Conservation (phyloP, 1,140 invertebrate genomes). For the Oedothorax gibbosus region DNA sequence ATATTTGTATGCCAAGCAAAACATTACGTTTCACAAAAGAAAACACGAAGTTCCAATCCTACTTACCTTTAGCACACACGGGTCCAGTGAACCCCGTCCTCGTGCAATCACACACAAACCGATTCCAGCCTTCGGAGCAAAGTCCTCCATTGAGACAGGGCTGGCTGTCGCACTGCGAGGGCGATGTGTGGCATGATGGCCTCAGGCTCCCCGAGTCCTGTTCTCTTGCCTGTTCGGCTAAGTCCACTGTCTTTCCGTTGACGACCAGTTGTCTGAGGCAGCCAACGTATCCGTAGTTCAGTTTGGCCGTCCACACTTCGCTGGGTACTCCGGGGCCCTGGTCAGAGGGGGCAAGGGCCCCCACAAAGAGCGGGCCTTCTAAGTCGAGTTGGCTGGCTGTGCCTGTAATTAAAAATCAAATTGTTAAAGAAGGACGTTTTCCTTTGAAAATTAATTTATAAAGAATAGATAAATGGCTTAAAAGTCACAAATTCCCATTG, state of each 20-base stretch:
- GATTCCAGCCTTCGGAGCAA: constrained; percentile 95
- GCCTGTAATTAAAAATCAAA: constrained; percentile 67
- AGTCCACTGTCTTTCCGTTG: constrained; percentile 90
- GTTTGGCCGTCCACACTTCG: constrained; percentile 89
- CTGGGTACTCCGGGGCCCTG: constrained; percentile 78
- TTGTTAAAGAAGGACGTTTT: not conserved
- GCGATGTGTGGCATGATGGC: constrained; percentile 79
- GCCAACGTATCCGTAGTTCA: constrained; percentile 92
- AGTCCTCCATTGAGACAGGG: constrained; percentile 92
- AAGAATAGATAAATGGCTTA: too few species aligned
- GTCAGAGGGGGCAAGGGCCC: constrained; percentile 77
- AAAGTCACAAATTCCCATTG: too few species aligned
- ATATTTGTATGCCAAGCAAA: too few species aligned
- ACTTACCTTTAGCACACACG: constrained; percentile 86
- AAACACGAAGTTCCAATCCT: not conserved
- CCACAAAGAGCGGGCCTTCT: constrained; percentile 89
- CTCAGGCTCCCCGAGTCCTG: constrained; percentile 92
- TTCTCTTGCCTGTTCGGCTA: constrained; percentile 87
- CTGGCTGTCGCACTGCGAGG: constrained; percentile 82
- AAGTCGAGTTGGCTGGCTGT: constrained; percentile 86
- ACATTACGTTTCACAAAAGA: not conserved
- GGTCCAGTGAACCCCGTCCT: constrained; percentile 89
- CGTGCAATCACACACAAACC: constrained; percentile 95
- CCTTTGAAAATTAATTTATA: too few species aligned
- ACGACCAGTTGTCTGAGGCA: constrained; percentile 93